These are phyloP conservation scores for Allacma fusca DNA, from an alignment of 2,888 invertebrate genomes.

Conservation along the genomic window DNA sequence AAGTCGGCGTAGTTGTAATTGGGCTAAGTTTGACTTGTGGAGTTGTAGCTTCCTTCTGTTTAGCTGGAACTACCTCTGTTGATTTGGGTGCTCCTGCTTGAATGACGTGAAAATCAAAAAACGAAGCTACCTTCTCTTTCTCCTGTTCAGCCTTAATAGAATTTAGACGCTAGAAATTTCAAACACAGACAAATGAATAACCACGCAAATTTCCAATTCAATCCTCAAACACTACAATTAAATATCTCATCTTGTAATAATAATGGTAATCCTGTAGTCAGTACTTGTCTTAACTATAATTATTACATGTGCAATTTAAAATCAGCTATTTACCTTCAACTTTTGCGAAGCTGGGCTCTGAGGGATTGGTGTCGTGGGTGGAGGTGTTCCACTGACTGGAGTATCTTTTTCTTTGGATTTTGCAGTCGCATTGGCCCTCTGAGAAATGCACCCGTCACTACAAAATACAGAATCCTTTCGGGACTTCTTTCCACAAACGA, in stretches of 20 bases:
- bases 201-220: background rate
- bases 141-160: conserved; percentile 44
- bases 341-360: conserved; percentile 9
- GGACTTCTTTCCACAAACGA: conserved; percentile 81
- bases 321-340: conserved; percentile 24
- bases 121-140: conserved; percentile 35
- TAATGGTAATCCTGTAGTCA: too few species aligned
- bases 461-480: conserved; percentile 88
- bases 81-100: conserved; percentile 54
- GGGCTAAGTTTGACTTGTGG: conserved; percentile 41
- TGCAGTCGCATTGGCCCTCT: conserved; percentile 21
- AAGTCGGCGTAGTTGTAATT: background rate
- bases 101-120: conserved; percentile 59
- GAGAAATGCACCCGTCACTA: conserved; percentile 80
- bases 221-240: too few species aligned
- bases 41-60: conserved; percentile 55
- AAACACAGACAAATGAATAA: background rate
- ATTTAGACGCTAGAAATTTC: conserved; percentile 37
- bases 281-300: too few species aligned
- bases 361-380: background rate
- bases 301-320: too few species aligned
- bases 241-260: too few species aligned
- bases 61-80: conserved; percentile 56
- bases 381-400: background rate
- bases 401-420: conserved; percentile 28